These are phyloP conservation scores for Paratrypauchen microcephalus DNA, from an alignment of 2,797 vertebrate genomes.

Conservation along the genomic window DNA sequence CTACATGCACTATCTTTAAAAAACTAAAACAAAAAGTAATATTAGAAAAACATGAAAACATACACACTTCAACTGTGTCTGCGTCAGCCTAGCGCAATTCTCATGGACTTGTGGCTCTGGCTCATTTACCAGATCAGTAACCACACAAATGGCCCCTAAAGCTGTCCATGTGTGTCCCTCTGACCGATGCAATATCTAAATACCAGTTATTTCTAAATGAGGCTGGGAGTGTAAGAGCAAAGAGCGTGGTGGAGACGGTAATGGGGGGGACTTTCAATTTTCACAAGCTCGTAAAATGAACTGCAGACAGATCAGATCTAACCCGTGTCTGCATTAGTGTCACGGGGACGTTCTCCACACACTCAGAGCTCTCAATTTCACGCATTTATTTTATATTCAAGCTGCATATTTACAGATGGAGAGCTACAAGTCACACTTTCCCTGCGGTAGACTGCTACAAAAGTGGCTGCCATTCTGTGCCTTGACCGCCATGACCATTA, in stretches of 20 bases:
- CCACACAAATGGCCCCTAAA: constrained; percentile 4
- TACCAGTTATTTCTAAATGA: neutral
- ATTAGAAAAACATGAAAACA: neutral
- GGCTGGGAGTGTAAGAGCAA: neutral
- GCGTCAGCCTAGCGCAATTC: neutral
- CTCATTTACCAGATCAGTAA: constrained; percentile 7
- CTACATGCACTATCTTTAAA: too few species aligned
- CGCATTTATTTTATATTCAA: too few species aligned
- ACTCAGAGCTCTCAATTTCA: too few species aligned
- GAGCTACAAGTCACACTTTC: too few species aligned
- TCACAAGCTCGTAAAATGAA: neutral
- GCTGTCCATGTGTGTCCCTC: neutral
- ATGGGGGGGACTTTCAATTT: neutral
- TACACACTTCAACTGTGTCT: neutral
- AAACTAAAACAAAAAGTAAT: too few species aligned
- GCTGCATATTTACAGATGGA: too few species aligned
- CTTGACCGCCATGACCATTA: too few species aligned
- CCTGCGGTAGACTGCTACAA: too few species aligned
- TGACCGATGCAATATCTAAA: neutral
- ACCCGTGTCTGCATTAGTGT: neutral
- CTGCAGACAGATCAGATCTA: neutral
- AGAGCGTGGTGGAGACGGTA: neutral
- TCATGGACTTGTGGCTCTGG: neutral
- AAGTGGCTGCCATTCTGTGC: too few species aligned
- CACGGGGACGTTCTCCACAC: too few species aligned